Evolutionary conservation across 2,797 vertebrate genomes (phyloP).

Genomic region (Champsocephalus gunnari): DNA sequence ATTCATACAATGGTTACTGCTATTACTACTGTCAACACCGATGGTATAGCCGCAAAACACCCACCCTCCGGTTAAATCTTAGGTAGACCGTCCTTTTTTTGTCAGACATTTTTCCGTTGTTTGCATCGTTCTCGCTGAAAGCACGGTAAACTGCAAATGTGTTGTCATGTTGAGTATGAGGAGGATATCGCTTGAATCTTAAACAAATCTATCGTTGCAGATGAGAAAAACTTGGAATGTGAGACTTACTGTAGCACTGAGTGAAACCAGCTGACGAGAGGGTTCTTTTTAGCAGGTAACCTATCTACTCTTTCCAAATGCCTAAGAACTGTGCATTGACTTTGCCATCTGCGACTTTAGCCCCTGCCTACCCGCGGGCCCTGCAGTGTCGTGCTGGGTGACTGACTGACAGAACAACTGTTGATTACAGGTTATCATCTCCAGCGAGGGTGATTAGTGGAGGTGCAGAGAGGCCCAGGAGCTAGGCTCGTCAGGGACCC

Average conservation of each 20-base stretch:
- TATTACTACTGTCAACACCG: no score
- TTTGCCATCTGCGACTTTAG: slow-evolving; percentile 42
- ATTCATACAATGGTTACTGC: no score
- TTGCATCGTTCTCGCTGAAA: no score
- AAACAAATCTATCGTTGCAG: neutral
- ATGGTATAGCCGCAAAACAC: no score
- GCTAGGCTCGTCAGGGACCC: slow-evolving; percentile 57
- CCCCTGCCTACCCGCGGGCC: slow-evolving; percentile 1
- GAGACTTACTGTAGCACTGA: neutral
- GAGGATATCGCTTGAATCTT: no score
- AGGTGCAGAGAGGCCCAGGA: slow-evolving; percentile 44
- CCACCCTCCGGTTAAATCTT: no score
- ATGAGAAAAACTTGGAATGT: neutral
- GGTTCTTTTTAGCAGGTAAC: neutral
- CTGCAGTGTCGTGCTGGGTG: slow-evolving; percentile 36
- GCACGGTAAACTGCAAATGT: no score
- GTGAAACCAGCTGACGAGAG: slow-evolving; percentile 14
- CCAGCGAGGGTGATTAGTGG: slow-evolving; percentile 62
- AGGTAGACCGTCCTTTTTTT: no score
- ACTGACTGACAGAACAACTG: slow-evolving; percentile 64
- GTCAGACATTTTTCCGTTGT: no score
- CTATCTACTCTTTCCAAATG: slow-evolving; percentile 17
- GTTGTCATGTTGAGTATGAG: no score
- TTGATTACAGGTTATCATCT: slow-evolving; percentile 68
- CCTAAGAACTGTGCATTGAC: slow-evolving; percentile 26